A percentile compares a stretch with the other conserved stretches of the same genome.
These are phyloP conservation scores for Drosophila pegasa DNA, from an alignment of 2,888 invertebrate genomes.

Conservation along the genomic window DNA sequence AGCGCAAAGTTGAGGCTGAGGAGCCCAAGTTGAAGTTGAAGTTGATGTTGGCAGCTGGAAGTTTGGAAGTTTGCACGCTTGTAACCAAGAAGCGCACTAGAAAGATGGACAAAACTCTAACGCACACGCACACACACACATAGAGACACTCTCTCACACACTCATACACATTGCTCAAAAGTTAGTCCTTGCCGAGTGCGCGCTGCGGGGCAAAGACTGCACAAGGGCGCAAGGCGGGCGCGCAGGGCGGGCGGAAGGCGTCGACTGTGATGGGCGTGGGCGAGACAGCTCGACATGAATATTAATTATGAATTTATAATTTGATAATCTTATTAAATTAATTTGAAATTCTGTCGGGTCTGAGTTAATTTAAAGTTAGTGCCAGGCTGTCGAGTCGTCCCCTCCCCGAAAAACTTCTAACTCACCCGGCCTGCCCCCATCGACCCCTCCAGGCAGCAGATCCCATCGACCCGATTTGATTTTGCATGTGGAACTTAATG, in stretches of 20 bases:
- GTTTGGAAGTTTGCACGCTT: conserved; percentile 56
- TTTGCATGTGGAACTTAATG: conserved; percentile 57
- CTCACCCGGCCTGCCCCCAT: background rate
- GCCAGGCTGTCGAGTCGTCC: conserved; percentile 8
- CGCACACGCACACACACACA: conserved; percentile 13
- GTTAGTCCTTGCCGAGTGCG: conserved; percentile 48
- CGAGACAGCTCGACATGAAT: conserved; percentile 65
- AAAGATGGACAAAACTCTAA: conserved; percentile 43
- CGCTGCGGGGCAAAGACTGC: conserved; percentile 3
- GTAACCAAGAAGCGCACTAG: conserved; percentile 62
- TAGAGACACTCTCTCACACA: conserved; percentile 10
- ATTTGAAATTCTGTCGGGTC: conserved; percentile 76
- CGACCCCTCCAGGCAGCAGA: background rate
- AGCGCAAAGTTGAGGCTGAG: conserved; percentile 60
- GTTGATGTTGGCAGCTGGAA: conserved; percentile 27
- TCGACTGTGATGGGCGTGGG: conserved; percentile 4
- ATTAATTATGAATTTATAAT: conserved; percentile 79
- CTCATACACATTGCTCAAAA: conserved; percentile 33
- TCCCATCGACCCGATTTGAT: conserved; percentile 34
- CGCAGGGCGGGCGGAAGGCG: background rate
- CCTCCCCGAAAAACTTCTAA: background rate
- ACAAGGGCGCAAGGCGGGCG: background rate
- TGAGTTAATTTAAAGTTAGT: conserved; percentile 76
- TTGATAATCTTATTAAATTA: conserved; percentile 81
- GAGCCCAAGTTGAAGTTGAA: conserved; percentile 34